Evolutionary conservation across 2,888 invertebrate species (phyloP).

Genomic region (Ichneumon xanthorius): DNA sequence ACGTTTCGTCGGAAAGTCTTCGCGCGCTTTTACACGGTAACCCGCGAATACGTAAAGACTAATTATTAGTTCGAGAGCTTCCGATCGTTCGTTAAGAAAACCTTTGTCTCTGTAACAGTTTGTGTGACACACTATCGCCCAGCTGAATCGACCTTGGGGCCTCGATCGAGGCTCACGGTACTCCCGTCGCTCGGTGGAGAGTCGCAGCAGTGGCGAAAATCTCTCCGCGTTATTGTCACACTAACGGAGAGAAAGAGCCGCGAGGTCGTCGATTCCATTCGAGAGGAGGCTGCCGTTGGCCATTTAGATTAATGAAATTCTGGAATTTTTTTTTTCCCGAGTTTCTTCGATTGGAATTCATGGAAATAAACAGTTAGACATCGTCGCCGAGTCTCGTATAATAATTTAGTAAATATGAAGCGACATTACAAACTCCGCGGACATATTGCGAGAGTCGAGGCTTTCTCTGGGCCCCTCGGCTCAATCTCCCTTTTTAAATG

Average conservation of each 20-base stretch:
- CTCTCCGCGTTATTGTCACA: not conserved
- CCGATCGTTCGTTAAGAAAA: not conserved
- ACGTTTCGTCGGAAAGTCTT: constrained; percentile 39
- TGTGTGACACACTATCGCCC: not conserved
- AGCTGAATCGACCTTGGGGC: not conserved
- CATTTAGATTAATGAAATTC: not conserved
- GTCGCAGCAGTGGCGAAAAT: not conserved
- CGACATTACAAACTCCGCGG: not conserved
- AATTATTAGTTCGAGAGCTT: not conserved
- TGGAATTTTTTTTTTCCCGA: not conserved
- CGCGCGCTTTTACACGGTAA: not conserved
- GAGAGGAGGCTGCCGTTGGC: not conserved
- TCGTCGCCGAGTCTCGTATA: not conserved
- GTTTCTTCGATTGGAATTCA: not conserved
- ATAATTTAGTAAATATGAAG: not conserved
- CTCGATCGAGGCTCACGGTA: not conserved
- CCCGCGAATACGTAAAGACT: not conserved
- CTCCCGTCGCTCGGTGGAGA: not conserved
- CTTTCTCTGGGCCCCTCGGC: not conserved
- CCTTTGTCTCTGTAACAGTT: not conserved
- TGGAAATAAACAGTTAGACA: not conserved
- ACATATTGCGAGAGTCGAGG: not conserved
- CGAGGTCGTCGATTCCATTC: not conserved
- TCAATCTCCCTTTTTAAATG: not conserved
- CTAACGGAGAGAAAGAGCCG: not conserved